A percentile compares a stretch with the other conserved stretches of the same genome.
phyloP scores from a whole-genome alignment of 2,888 invertebrate genomes.

The Scotopteryx bipunctaria region DNA sequence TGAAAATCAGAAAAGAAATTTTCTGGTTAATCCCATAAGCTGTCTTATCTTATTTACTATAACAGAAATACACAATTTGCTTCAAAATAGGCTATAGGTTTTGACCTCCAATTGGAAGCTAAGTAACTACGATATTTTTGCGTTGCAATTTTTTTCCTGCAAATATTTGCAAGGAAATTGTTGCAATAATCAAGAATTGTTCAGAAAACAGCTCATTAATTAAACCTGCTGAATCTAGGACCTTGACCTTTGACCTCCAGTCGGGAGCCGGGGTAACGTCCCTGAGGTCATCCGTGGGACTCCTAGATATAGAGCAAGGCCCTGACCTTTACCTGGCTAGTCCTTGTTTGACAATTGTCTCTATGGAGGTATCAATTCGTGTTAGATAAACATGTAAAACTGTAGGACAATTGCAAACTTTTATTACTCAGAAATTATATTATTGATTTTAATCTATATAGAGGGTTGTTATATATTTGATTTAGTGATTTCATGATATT shows the following conservation, averaged over 20 bases:
- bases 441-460: too few relatives aligned
- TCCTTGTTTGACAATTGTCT: conserved; percentile 35
- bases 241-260: conserved; percentile 36
- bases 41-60: too few relatives aligned
- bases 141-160: background rate
- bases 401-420: background rate
- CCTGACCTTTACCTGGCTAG: conserved; percentile 38
- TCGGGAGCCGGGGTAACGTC: conserved; percentile 29
- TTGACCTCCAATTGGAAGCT: too few relatives aligned
- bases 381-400: conserved; percentile 13
- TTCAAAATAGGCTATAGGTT: too few relatives aligned
- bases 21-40: too few relatives aligned
- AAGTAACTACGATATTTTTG: too few relatives aligned
- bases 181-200: background rate
- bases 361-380: conserved; percentile 4
- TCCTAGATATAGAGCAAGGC: conserved; percentile 41
- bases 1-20: background rate
- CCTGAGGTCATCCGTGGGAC: conserved; percentile 28
- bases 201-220: conserved; percentile 6
- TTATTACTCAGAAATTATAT: background rate
- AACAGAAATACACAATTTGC: too few relatives aligned
- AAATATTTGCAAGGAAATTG: background rate
- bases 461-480: too few relatives aligned
- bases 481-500: too few relatives aligned
- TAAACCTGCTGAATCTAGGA: conserved; percentile 17